phyloP scores from a whole-genome alignment of 2,888 invertebrate species.

The Rhamphomyia laevipes region DNA sequence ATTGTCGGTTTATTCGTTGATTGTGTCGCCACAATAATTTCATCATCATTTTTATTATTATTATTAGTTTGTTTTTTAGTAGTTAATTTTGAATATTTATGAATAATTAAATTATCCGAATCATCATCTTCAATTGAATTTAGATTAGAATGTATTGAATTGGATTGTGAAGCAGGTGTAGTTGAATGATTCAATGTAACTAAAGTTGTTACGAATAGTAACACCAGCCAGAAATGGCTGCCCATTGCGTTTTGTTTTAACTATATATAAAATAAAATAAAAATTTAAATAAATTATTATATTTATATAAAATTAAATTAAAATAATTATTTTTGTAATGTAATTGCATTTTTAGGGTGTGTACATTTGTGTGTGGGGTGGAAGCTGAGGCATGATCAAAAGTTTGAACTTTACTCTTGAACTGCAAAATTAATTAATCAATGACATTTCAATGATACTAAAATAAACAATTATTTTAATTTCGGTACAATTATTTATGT shows the following conservation, averaged over 20 bases:
- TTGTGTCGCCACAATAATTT: conserved; percentile 3
- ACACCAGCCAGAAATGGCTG: conserved; percentile 36
- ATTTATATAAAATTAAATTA: too few relatives aligned
- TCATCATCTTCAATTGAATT: conserved; percentile 24
- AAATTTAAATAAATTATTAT: conserved; percentile 7
- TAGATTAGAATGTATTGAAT: conserved; percentile 18
- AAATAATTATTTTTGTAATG: too few relatives aligned
- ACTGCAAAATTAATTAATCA: too few relatives aligned
- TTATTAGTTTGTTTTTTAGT: conserved; percentile 12
- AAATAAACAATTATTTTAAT: too few relatives aligned
- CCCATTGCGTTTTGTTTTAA: conserved; percentile 25
- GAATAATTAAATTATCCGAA: conserved; percentile 14
- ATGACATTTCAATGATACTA: too few relatives aligned
- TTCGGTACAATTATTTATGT: too few relatives aligned
- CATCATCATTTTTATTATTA: conserved; percentile 1
- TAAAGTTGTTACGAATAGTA: conserved; percentile 27
- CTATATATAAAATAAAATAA: conserved; percentile 4
- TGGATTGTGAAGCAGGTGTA: conserved; percentile 8
- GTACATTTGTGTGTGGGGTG: too few relatives aligned
- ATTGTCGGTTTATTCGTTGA: conserved; percentile 20
- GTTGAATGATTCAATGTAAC: conserved; percentile 21
- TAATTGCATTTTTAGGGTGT: too few relatives aligned
- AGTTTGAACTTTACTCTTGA: too few relatives aligned
- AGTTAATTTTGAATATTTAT: conserved; percentile 10
- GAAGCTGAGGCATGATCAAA: too few relatives aligned